phyloP scores from a whole-genome alignment of 2,113 vertebrate species.

The Sapajus apella region DNA sequence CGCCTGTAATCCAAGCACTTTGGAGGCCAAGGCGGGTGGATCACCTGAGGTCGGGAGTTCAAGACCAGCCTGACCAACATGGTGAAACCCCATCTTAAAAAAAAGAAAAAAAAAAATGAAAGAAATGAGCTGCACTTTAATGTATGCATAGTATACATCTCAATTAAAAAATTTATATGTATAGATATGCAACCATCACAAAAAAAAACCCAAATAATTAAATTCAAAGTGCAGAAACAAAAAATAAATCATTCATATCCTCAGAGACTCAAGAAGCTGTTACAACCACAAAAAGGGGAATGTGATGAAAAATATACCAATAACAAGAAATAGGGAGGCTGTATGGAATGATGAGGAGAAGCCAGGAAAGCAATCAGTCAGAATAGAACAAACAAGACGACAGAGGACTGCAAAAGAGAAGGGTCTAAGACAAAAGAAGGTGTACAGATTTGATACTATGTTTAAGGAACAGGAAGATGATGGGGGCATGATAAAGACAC shows the following conservation, averaged over 20 bases:
- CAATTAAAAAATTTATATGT: background rate
- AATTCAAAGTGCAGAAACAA: conserved; percentile 35
- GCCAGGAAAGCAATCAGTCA: background rate
- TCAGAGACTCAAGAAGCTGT: background rate
- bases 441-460: background rate
- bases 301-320: background rate
- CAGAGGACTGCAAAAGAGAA: background rate
- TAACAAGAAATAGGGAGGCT: background rate
- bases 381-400: background rate
- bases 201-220: background rate
- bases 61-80: too few relatives aligned
- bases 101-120: background rate
- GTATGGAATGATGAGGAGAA: background rate
- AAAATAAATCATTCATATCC: background rate
- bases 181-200: background rate
- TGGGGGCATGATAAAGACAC: background rate
- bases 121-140: background rate
- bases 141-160: background rate
- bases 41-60: too few relatives aligned
- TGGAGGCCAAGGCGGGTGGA: too few relatives aligned
- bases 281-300: background rate
- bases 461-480: background rate
- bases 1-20: too few relatives aligned
- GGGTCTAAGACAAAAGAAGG: background rate
- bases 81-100: too few relatives aligned